phyloP scores from a whole-genome alignment of 2,888 invertebrate genomes.

The Polydesmus complanatus region DNA sequence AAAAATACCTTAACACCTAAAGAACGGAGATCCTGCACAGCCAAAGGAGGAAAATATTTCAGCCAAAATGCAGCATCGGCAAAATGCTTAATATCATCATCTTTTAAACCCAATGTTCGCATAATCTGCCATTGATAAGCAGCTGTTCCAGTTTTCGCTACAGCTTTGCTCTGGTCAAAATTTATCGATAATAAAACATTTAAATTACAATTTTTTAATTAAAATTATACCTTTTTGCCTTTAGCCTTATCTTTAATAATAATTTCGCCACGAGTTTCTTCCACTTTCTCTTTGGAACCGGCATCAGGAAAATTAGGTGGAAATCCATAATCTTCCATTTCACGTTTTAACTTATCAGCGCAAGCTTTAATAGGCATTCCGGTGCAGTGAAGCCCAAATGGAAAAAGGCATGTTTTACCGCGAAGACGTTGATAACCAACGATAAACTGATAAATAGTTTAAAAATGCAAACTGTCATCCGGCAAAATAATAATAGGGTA shows the following conservation, averaged over 20 bases:
- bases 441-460: slow-evolving; percentile 51
- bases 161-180: slow-evolving; percentile 64
- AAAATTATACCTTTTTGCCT: slow-evolving; percentile 57
- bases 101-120: slow-evolving; percentile 73
- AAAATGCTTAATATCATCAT: slow-evolving; percentile 87
- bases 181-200: not conserved
- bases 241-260: slow-evolving; percentile 71
- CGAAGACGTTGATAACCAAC: slow-evolving; percentile 79
- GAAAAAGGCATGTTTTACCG: slow-evolving; percentile 82
- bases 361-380: slow-evolving; percentile 99
- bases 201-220: slow-evolving; percentile 2
- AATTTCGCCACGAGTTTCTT: slow-evolving; percentile 31
- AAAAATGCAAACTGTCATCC: not conserved
- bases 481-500: not conserved
- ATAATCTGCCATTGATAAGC: slow-evolving; percentile 99
- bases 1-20: slow-evolving; percentile 75
- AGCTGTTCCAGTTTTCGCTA: slow-evolving; percentile 71
- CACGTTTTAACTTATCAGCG: slow-evolving; percentile 89
- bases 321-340: slow-evolving; percentile 79
- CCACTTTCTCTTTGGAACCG: slow-evolving; percentile 38
- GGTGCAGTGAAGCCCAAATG: slow-evolving; percentile 97
- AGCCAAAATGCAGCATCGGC: slow-evolving; percentile 85
- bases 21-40: slow-evolving; percentile 67
- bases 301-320: slow-evolving; percentile 72
- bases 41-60: slow-evolving; percentile 88